A percentile compares a stretch with the other conserved stretches of the same genome.
Evolutionary conservation across 2,797 vertebrate genomes (phyloP).

Genomic region (Danionella dracula): DNA sequence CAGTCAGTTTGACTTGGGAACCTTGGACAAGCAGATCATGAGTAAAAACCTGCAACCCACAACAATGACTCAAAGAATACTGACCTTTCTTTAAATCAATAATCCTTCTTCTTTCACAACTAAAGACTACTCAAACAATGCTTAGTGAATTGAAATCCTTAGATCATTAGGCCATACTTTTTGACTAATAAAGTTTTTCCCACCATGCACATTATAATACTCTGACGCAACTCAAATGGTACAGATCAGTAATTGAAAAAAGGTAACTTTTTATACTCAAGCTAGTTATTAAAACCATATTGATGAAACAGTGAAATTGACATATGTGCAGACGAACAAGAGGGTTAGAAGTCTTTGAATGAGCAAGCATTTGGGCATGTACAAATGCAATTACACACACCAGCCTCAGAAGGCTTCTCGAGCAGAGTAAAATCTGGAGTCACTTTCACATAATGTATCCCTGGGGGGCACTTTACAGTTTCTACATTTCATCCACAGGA

Average conservation of each 20-base stretch:
- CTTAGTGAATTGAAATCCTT: too few species aligned
- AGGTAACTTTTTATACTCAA: too few species aligned
- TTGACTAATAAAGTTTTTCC: neutral
- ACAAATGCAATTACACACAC: constrained; percentile 23
- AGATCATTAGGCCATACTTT: neutral
- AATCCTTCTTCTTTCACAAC: too few species aligned
- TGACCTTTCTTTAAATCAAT: too few species aligned
- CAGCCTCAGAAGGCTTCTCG: constrained; percentile 40
- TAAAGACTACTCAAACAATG: too few species aligned
- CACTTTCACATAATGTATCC: constrained; percentile 54
- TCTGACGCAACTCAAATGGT: too few species aligned
- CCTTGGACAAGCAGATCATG: constrained; percentile 46
- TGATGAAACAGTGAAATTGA: too few species aligned
- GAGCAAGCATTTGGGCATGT: neutral
- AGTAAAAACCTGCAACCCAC: constrained; percentile 47
- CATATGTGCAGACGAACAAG: too few species aligned
- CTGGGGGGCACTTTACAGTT: constrained; percentile 51
- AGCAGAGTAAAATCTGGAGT: constrained; percentile 43
- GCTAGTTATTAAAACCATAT: too few species aligned
- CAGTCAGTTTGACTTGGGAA: constrained; percentile 46
- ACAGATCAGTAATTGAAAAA: too few species aligned
- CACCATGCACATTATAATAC: too few species aligned
- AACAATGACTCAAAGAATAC: constrained; percentile 23
- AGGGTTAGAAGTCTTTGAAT: neutral
- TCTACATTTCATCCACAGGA: constrained; percentile 52